Evolutionary conservation across 2,888 invertebrate species (phyloP).

Genomic region (Leptinotarsa juncta): DNA sequence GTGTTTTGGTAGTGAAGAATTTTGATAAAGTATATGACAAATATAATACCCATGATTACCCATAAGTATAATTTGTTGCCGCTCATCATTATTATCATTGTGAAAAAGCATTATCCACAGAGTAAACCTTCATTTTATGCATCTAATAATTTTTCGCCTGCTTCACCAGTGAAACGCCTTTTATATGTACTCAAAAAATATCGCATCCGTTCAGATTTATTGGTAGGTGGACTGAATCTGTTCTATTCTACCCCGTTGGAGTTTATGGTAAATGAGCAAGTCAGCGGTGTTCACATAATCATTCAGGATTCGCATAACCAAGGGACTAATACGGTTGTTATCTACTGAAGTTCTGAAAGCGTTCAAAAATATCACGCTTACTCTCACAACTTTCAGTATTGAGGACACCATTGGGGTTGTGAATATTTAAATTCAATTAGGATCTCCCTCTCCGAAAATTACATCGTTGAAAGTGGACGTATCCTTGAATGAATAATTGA

Average conservation of each 20-base stretch:
- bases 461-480: neutral
- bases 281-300: neutral
- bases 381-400: slow-evolving; percentile 11
- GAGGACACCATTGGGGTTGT: neutral
- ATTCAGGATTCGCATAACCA: neutral
- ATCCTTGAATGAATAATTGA: neutral
- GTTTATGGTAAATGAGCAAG: neutral
- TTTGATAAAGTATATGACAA: too few relatives aligned
- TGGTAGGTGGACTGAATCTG: neutral
- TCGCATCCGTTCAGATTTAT: neutral
- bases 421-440: slow-evolving; percentile 29
- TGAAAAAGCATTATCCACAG: too few relatives aligned
- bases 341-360: neutral
- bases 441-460: slow-evolving; percentile 8
- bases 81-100: too few relatives aligned
- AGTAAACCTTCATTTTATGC: neutral
- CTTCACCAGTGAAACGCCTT: neutral
- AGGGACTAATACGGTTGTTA: neutral
- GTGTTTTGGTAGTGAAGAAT: too few relatives aligned
- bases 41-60: too few relatives aligned
- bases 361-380: neutral
- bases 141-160: neutral
- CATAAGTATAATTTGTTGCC: too few relatives aligned
- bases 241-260: neutral
- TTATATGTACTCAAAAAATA: neutral